phyloP scores from a whole-genome alignment of 2,113 vertebrate genomes.

The Helogale parvula region DNA sequence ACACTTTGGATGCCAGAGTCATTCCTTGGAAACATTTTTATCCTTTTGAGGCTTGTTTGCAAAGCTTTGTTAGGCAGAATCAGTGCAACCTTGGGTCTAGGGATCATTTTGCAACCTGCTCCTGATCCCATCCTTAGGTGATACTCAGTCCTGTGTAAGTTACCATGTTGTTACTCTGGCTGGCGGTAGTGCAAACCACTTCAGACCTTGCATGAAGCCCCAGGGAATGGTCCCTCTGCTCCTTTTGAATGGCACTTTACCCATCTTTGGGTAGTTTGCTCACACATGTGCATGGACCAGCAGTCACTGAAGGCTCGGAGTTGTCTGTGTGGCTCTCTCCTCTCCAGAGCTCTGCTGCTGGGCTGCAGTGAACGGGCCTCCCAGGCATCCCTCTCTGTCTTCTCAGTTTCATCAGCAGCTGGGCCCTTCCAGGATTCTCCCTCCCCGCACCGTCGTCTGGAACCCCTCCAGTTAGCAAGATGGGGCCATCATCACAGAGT shows the following conservation, averaged over 20 bases:
- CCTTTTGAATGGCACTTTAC: not conserved
- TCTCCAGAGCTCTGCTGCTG: not conserved
- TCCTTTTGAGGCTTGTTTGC: not conserved
- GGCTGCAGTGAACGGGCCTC: not conserved
- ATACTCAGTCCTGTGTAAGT: not conserved
- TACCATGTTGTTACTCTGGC: not conserved
- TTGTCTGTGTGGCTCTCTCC: not conserved
- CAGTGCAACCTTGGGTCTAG: not conserved
- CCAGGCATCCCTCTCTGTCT: not conserved
- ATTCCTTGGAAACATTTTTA: not conserved
- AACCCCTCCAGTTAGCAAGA: not conserved
- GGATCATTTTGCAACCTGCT: not conserved
- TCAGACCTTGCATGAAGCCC: not conserved
- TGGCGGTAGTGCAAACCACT: not conserved
- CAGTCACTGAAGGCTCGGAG: not conserved
- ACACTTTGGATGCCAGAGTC: not conserved
- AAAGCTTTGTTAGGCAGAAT: not conserved
- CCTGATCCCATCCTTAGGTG: not conserved
- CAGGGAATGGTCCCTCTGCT: not conserved
- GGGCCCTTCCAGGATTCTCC: not conserved
- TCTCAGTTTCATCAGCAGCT: not conserved
- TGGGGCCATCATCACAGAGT: not conserved
- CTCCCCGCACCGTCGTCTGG: not conserved
- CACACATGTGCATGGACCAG: no score
- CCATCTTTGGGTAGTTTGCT: not conserved